These are phyloP conservation scores for Etheostoma nigrum DNA, from an alignment of 2,797 vertebrate species.

Conservation along the genomic window DNA sequence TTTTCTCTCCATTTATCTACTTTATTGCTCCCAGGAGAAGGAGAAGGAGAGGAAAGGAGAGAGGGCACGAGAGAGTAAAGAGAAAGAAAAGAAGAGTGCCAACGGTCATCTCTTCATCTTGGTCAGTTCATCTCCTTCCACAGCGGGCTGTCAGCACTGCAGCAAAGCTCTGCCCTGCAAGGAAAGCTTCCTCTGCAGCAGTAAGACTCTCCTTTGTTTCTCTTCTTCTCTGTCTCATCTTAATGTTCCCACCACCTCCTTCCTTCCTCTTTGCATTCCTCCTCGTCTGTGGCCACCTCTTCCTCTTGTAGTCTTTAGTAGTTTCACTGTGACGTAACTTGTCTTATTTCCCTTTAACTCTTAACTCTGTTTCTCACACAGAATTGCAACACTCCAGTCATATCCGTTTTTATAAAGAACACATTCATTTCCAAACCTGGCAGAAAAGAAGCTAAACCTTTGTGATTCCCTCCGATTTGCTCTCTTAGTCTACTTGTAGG, in stretches of 20 bases:
- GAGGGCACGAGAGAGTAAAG: conserved; percentile 89
- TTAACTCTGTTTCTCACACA: background rate
- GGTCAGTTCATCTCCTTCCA: conserved; percentile 73
- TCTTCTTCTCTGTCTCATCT: background rate
- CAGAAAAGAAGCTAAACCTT: background rate
- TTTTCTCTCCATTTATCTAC: background rate
- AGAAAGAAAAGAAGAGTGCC: conserved; percentile 88
- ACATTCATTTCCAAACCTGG: background rate
- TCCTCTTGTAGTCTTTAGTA: background rate
- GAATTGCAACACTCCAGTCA: background rate
- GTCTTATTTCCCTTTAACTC: conserved; percentile 4
- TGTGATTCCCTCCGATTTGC: too few species aligned
- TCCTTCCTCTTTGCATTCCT: conserved; percentile 4
- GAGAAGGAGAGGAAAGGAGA: conserved; percentile 91
- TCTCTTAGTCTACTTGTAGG: too few species aligned
- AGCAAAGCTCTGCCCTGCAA: conserved; percentile 86
- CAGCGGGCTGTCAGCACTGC: conserved; percentile 87
- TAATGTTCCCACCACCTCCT: background rate
- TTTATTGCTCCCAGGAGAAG: conserved; percentile 84
- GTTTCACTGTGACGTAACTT: background rate
- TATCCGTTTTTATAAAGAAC: background rate
- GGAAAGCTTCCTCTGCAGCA: conserved; percentile 89
- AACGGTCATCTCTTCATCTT: conserved; percentile 88
- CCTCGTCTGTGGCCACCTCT: background rate
- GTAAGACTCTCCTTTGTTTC: conserved; percentile 74